A percentile compares a stretch with the other conserved stretches of the same genome.
Evolutionary conservation across 2,113 vertebrate genomes (phyloP).

Genomic region (Pedionomus torquatus): DNA sequence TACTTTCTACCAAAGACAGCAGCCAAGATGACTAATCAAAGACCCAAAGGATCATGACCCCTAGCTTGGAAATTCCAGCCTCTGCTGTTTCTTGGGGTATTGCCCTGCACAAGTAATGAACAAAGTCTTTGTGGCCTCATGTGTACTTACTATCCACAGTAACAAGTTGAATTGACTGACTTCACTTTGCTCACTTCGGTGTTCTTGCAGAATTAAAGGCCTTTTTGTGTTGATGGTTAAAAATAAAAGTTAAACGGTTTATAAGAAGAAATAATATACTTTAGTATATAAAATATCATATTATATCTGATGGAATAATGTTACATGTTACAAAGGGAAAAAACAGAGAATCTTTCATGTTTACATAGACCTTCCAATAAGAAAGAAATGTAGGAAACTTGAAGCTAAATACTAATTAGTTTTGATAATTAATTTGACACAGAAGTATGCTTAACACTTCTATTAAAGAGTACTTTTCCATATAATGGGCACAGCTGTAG

Average conservation of each 20-base stretch:
- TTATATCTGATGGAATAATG: not conserved
- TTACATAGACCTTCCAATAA: not conserved
- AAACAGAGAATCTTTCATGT: not conserved
- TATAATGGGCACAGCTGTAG: not conserved
- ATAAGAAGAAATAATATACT: not conserved
- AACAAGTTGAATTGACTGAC: not conserved
- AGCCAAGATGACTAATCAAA: not conserved
- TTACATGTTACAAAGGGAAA: not conserved
- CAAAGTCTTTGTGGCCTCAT: not conserved
- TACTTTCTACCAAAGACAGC: not conserved
- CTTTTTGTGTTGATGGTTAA: not conserved
- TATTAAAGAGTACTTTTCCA: not conserved
- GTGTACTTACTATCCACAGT: accelerated
- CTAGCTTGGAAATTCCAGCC: not conserved
- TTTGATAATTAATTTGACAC: not conserved
- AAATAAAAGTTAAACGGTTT: not conserved
- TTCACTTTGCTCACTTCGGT: not conserved
- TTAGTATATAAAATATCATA: not conserved
- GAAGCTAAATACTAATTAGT: not conserved
- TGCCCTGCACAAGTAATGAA: not conserved
- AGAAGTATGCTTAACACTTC: not conserved
- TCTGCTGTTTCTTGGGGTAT: not conserved
- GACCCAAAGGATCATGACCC: not conserved
- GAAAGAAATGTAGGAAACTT: not conserved
- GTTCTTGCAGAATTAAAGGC: not conserved